These are phyloP conservation scores for Chrysaora quinquecirrha DNA, from an alignment of 30 jellyfish, hydroid and myxozoan species.

Conservation along the genomic window DNA sequence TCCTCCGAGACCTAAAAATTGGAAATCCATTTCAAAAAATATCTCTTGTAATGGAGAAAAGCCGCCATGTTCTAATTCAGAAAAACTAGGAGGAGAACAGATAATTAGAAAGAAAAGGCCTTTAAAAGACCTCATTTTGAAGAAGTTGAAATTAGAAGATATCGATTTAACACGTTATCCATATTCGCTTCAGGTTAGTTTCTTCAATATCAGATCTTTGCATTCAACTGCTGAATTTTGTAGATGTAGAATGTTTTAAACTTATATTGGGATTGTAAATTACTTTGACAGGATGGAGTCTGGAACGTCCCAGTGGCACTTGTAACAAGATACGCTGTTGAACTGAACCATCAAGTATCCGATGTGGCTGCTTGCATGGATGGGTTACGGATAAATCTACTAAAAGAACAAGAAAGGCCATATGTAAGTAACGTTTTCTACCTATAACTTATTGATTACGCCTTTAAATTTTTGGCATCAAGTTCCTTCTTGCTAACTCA, in stretches of 20 bases:
- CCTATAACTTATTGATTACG: no score
- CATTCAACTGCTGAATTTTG: no score
- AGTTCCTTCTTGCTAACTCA: no score
- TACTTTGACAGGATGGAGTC: conserved; percentile 80
- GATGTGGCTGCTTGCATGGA: conserved; percentile 58
- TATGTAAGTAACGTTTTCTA: conserved; percentile 24
- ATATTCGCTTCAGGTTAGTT: neutral
- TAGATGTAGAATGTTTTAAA: no score
- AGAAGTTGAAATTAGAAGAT: neutral
- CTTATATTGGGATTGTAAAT: no score
- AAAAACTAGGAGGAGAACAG: neutral
- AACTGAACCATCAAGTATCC: conserved; percentile 51
- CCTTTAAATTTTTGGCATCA: no score
- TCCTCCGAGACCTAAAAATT: neutral
- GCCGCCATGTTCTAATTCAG: neutral
- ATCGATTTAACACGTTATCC: neutral
- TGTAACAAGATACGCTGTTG: conserved; percentile 69
- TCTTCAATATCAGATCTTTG: no score
- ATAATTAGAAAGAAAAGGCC: neutral
- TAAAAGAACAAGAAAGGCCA: neutral
- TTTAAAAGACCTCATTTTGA: neutral
- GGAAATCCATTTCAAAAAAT: neutral
- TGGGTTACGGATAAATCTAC: conserved; percentile 46
- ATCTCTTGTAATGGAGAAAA: neutral
- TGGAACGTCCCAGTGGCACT: conserved; percentile 85